Evolutionary conservation across 1,140 invertebrate genomes (phyloP).

Genomic region (Camponotus pennsylvanicus): DNA sequence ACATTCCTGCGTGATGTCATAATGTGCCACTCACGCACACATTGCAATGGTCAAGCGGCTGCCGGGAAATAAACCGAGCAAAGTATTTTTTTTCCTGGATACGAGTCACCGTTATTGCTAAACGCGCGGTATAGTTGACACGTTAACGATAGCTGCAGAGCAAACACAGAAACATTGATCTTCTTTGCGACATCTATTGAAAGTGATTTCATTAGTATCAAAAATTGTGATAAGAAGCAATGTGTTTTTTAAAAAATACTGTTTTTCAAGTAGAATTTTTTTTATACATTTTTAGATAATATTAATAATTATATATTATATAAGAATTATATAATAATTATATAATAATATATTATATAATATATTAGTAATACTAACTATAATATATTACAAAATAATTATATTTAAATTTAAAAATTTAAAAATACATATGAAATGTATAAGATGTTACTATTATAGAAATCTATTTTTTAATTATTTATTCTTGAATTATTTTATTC

Average conservation of each 20-base stretch:
- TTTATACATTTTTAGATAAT: too few species aligned
- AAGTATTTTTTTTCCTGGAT: slow-evolving; percentile 26
- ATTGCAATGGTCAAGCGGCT: slow-evolving; percentile 16
- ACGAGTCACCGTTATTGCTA: slow-evolving; percentile 25
- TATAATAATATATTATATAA: too few species aligned
- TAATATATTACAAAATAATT: neutral
- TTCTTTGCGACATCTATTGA: neutral
- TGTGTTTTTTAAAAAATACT: neutral
- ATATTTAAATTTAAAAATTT: neutral
- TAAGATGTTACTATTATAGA: neutral
- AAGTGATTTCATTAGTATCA: neutral
- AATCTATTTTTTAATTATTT: neutral
- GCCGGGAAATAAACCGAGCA: slow-evolving; percentile 35
- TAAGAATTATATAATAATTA: too few species aligned
- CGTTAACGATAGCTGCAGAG: slow-evolving; percentile 8
- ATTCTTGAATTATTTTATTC: neutral
- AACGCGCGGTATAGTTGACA: slow-evolving; percentile 25
- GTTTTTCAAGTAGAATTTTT: neutral
- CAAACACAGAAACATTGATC: neutral
- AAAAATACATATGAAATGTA: neutral
- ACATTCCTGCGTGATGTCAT: slow-evolving; percentile 74
- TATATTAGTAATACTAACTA: too few species aligned
- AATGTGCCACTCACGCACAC: slow-evolving; percentile 47
- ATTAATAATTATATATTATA: too few species aligned
- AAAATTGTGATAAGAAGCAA: neutral